These are phyloP conservation scores for Girardinus metallicus DNA, from an alignment of 2,797 vertebrate genomes.

Conservation along the genomic window DNA sequence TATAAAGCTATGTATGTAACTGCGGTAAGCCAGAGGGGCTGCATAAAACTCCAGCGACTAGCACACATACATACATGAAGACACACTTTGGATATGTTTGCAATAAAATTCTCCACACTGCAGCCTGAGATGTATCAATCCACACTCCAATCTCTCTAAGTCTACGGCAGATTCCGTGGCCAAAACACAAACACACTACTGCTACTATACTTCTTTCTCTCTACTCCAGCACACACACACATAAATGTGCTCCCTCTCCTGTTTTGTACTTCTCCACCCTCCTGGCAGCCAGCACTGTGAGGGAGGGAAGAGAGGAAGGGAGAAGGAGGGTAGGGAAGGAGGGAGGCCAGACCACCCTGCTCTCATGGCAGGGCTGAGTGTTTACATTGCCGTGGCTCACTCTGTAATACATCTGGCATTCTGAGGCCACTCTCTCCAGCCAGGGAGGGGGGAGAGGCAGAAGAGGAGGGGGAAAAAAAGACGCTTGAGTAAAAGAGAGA, in stretches of 20 bases:
- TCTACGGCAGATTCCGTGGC: constrained; percentile 71
- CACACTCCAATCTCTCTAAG: constrained; percentile 72
- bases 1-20: constrained; percentile 58
- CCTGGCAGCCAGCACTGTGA: constrained; percentile 71
- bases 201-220: constrained; percentile 81
- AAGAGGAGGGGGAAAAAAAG: not conserved
- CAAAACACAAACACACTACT: constrained; percentile 87
- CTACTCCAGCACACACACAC: constrained; percentile 27
- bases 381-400: constrained; percentile 98
- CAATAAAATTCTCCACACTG: constrained; percentile 42
- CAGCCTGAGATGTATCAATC: constrained; percentile 76
- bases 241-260: constrained; percentile 49
- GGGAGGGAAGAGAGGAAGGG: constrained; percentile 75
- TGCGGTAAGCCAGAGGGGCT: constrained; percentile 54
- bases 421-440: constrained; percentile 91
- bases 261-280: constrained; percentile 79
- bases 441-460: constrained; percentile 42
- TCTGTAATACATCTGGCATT: constrained; percentile 99
- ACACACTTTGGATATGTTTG: constrained; percentile 45
- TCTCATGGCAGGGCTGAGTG: constrained; percentile 93
- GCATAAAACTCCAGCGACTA: constrained; percentile 15
- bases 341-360: constrained; percentile 93
- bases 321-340: constrained; percentile 60
- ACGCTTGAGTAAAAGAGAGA: constrained; percentile 60
- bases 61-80: not conserved